Percentiles rank a stretch among this genome's conserved stretches.
Evolutionary conservation across 2,113 vertebrate genomes (phyloP).

Genomic region (Phasianus colchicus): DNA sequence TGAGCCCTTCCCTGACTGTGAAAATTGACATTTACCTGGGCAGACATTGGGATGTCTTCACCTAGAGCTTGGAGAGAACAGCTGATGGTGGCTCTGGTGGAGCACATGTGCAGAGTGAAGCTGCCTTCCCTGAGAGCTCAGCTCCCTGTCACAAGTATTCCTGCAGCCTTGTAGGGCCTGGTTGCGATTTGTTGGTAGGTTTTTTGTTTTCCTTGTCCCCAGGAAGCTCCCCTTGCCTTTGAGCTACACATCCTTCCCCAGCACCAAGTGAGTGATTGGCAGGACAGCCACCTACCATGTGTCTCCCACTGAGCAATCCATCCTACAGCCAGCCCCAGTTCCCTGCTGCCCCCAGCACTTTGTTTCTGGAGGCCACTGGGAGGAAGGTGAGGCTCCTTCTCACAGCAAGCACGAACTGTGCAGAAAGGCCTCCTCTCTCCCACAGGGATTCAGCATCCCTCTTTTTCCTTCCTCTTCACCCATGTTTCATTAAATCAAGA

Average conservation of each 20-base stretch:
- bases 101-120: accelerated
- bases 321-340: too few species aligned
- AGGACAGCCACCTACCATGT: neutral
- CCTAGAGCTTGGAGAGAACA: neutral
- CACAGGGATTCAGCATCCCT: neutral
- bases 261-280: neutral
- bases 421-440: neutral
- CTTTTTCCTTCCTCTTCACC: neutral
- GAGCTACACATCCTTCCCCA: neutral
- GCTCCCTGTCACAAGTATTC: too few species aligned
- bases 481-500: neutral
- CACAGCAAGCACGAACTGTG: neutral
- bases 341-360: neutral
- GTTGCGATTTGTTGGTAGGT: neutral
- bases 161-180: neutral
- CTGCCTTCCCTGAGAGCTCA: too few species aligned
- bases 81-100: neutral
- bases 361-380: neutral
- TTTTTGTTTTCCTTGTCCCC: neutral
- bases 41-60: neutral
- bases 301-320: neutral
- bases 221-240: neutral
- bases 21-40: neutral
- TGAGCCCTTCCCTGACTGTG: neutral
- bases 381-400: neutral